These are phyloP conservation scores for Nasua narica DNA, from an alignment of 2,797 vertebrate species.

Conservation along the genomic window DNA sequence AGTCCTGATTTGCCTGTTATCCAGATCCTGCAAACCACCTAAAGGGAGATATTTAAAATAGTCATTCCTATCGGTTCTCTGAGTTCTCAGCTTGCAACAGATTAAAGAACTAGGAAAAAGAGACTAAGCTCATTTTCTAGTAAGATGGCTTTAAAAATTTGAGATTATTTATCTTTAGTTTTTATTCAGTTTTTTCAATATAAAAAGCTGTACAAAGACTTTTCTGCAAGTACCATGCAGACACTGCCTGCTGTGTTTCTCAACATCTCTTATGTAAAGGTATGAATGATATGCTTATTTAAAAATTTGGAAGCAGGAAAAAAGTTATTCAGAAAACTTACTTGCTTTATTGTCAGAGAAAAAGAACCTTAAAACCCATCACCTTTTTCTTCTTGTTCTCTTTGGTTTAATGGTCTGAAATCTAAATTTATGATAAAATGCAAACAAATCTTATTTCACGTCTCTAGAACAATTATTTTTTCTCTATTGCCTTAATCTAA, in stretches of 20 bases:
- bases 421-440: slow-evolving; percentile 8
- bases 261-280: background rate
- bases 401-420: background rate
- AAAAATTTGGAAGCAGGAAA: background rate
- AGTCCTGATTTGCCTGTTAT: background rate
- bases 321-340: background rate
- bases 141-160: background rate
- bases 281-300: background rate
- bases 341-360: background rate
- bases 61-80: background rate
- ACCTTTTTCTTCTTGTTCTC: background rate
- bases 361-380: background rate
- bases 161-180: background rate
- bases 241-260: background rate
- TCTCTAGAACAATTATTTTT: slow-evolving; percentile 1
- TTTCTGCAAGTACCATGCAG: background rate
- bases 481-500: background rate
- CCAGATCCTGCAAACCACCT: background rate
- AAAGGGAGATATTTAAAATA: background rate
- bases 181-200: slow-evolving; percentile 15
- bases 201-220: background rate
- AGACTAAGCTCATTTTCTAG: background rate
- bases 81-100: background rate
- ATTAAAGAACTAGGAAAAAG: background rate
- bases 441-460: slow-evolving; percentile 10